A percentile compares a stretch with the other conserved stretches of the same genome.
phyloP scores from a whole-genome alignment of 2,113 vertebrate species.

The Macheiramphus alcinus region DNA sequence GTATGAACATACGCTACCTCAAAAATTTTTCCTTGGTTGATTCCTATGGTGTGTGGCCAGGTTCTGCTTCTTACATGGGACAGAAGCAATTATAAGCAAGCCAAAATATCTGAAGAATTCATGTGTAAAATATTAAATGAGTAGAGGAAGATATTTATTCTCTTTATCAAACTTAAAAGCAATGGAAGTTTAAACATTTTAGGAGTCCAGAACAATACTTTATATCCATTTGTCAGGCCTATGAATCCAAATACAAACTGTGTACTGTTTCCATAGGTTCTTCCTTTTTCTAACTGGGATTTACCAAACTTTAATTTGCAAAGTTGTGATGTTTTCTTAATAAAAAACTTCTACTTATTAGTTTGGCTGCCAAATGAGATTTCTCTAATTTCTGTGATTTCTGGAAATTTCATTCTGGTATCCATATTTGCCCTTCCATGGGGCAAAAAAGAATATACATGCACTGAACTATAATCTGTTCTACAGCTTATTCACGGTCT shows the following conservation, averaged over 20 bases:
- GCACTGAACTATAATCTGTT: not conserved
- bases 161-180: not conserved
- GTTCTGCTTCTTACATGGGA: not conserved
- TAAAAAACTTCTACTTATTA: not conserved
- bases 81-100: not conserved
- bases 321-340: not conserved
- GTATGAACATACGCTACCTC: not conserved
- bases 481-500: not conserved
- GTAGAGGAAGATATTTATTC: not conserved
- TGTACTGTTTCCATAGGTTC: not conserved
- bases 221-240: not conserved
- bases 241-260: not conserved
- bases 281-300: not conserved
- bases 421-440: not conserved
- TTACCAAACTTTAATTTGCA: not conserved
- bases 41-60: not conserved
- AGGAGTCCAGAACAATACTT: not conserved
- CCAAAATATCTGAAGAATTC: not conserved
- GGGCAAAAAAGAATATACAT: not conserved
- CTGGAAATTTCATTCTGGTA: not conserved
- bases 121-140: not conserved
- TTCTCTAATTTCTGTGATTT: not conserved
- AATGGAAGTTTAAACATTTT: not conserved
- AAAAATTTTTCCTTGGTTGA: not conserved
- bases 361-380: not conserved